Base-by-base conservation (phyloP, 2,113 vertebrate genomes). In the Macroglossus sobrinus region DNA sequence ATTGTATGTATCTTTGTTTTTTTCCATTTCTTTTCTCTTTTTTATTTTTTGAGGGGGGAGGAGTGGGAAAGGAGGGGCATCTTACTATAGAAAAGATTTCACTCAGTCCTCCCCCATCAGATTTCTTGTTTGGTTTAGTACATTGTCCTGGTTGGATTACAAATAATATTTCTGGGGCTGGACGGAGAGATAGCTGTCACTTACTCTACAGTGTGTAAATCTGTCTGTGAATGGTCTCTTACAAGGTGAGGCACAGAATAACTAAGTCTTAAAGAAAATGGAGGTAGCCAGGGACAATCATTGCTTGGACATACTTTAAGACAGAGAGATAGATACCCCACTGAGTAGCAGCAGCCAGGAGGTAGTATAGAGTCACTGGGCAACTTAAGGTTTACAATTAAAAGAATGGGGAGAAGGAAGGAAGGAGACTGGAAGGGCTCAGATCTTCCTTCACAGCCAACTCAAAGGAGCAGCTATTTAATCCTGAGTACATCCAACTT, bases 81-180 rank as follows among this genome's bases (percentile, higher is more conserved):
- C 33, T 80, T 59, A 38, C 21, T 79, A 28, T 12, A 93, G 50
- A 72, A 86, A 93, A 63, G 28, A 26, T 64, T 93, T 66, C 26
- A 96, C 24, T 85, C 59, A 84, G 21, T 7, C 14, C 35, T 69
- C 35, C 15, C 33, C 33, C 15, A 81, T 8, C 45, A 81, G 12
- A 76, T 45, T 80, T n/a, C n/a, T 59, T 88, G 24, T 81, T 93
- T 69, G 33, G n/a, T 86, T 84, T 91, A 69, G 47, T 64, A 81
- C 47, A 35, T 24, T 86, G 26, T 55, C 61, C 53, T 76, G 40
- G 18, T 19, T 82, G 89, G 11, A 93, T n/a, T 69, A 53, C 12
- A 90, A 95, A 87, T 50, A 90, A 61, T 59, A 93, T 91, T 88
- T 45, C 61, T 92, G 30, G 35, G 24, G 80, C 61, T 92, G 30